Evolutionary conservation across 2,113 vertebrate genomes (phyloP).

Genomic region (Chascanopsetta lugubris): DNA sequence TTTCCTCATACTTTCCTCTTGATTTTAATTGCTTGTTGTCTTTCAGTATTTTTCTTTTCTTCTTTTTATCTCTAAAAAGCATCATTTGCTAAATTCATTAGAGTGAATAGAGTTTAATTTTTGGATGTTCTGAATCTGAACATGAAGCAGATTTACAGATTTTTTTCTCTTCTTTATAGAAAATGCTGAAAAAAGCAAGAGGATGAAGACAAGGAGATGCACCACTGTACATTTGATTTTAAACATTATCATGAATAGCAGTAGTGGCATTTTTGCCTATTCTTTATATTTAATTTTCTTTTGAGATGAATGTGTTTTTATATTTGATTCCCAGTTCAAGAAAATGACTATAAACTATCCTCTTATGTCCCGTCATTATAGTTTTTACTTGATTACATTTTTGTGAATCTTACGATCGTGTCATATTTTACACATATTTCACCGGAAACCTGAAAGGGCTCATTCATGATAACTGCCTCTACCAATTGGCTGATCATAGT

Average conservation of each 20-base stretch:
- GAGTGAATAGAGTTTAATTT: not conserved
- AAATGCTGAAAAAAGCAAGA: conserved; percentile 68
- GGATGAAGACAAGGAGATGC: conserved; percentile 55
- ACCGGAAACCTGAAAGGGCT: not conserved
- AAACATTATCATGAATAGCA: not conserved
- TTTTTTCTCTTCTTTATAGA: conserved; percentile 42
- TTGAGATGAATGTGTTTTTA: not conserved
- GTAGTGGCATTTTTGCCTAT: not conserved
- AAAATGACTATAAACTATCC: not conserved
- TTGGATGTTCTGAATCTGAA: not conserved
- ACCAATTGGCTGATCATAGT: too few relatives aligned
- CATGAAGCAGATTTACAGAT: not conserved
- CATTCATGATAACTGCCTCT: not conserved
- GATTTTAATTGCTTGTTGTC: too few relatives aligned
- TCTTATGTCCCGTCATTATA: not conserved
- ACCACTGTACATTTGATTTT: not conserved
- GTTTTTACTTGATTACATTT: conserved; percentile 20
- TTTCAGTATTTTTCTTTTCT: too few relatives aligned
- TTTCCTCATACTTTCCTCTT: not conserved
- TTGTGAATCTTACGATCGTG: not conserved
- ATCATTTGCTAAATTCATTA: not conserved
- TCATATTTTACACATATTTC: not conserved
- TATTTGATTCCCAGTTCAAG: not conserved
- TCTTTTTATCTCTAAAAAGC: not conserved
- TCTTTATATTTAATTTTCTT: not conserved